These are phyloP conservation scores for Polymixis lichenea DNA, from an alignment of 2,888 invertebrate genomes.

Conservation along the genomic window DNA sequence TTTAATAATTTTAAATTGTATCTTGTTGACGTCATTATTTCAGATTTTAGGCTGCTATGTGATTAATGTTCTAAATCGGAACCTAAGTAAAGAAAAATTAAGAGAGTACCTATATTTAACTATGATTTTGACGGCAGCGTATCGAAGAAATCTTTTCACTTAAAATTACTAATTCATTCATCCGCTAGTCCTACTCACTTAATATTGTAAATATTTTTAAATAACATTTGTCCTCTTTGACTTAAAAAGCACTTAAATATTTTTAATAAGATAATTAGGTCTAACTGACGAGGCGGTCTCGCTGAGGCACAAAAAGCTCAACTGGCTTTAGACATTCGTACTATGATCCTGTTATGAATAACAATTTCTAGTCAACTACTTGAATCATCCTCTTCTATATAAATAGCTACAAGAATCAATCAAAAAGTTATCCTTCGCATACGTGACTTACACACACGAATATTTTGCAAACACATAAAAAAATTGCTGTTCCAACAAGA, in stretches of 20 bases:
- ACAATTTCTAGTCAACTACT: constrained; percentile 5
- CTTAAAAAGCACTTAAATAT: constrained; percentile 66
- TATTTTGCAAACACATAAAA: constrained; percentile 32
- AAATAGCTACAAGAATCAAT: constrained; percentile 32
- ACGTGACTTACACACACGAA: constrained; percentile 15
- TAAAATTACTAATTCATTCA: constrained; percentile 69
- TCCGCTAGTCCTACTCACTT: constrained; percentile 75
- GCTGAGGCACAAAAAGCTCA: background rate
- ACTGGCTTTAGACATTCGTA: background rate
- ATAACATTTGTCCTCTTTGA: constrained; percentile 72
- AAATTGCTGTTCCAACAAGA: constrained; percentile 29
- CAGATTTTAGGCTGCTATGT: constrained; percentile 40
- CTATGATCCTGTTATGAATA: constrained; percentile 4
- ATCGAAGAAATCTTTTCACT: constrained; percentile 50
- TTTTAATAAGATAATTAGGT: constrained; percentile 59
- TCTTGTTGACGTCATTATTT: constrained; percentile 58
- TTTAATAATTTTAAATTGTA: constrained; percentile 61
- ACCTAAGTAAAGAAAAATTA: constrained; percentile 19
- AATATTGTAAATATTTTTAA: constrained; percentile 66
- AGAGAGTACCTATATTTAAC: constrained; percentile 7
- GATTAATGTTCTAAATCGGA: constrained; percentile 36
- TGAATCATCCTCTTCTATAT: constrained; percentile 5
- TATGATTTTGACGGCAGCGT: constrained; percentile 43
- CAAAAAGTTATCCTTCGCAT: constrained; percentile 14
- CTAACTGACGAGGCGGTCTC: constrained; percentile 41